Evolutionary conservation across 1,140 invertebrate species (phyloP), one percentile per base, ranked within the genome.

Genomic region (Delia radicum): DNA sequence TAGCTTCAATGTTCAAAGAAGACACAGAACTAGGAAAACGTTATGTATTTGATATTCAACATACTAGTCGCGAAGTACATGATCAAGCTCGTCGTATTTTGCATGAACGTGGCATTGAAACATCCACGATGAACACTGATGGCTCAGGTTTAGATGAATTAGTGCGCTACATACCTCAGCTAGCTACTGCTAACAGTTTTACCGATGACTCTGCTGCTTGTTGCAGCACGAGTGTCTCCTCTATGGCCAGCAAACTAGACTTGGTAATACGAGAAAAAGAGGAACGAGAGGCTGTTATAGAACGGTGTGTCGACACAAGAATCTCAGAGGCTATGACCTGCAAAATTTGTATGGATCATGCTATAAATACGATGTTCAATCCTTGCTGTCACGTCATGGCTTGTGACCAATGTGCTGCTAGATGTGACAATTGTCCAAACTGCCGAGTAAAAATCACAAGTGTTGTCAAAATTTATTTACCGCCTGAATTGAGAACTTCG

Each of bases 1-100:
- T 96, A 79, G 93, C 93, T 74, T 96, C 94, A 0, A 93, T 95
- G 84, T 96, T 96, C 88, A 95, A 95, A 87, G 94, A 96, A 87
- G 93, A 95, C 80, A 94, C 94, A 28, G 93, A 93, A 3, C 85
- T 94, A 33, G 94, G 94, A 4, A 94, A 95, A 79, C 93, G 94
- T 48, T 96, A 95, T 86, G 93, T 96, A 29, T 96, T 96, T 87
- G 94, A 96, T 85, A 95, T 96, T 77, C 89, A 93, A 29, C 90
- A 94, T 80, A 96, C 94, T 28, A 95, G 94, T 79, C 89, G 94
- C 69, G 94, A 96, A 87, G 94, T 95, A 21, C 94, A 95, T 86
- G 94, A 96, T 87, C 92, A 94, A 86, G 94, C 94, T 0, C 87
- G 94, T 2, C 89, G 94, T 74, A 92, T 91, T 7, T 87, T 95